A percentile compares a stretch with the other conserved stretches of the same genome.
These are phyloP conservation scores for Etia nguti DNA, from an alignment of 2,113 vertebrate species.

Conservation along the genomic window DNA sequence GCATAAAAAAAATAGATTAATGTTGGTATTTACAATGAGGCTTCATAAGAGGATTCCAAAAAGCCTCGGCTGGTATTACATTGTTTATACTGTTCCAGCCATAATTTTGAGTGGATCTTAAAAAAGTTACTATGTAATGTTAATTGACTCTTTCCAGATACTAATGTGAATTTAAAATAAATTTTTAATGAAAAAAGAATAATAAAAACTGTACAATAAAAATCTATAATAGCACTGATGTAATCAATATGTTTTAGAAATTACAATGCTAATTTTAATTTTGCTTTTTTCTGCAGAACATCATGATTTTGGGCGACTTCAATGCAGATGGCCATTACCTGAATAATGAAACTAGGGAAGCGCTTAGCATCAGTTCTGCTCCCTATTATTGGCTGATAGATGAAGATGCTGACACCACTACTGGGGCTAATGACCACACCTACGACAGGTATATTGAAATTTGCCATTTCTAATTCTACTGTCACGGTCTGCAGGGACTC, in stretches of 20 bases:
- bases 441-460: background rate
- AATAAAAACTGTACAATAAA: background rate
- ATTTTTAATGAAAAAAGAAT: background rate
- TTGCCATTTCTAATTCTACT: background rate
- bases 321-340: background rate
- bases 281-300: background rate
- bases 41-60: background rate
- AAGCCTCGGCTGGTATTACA: background rate
- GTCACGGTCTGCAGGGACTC: background rate
- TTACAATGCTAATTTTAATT: accelerated
- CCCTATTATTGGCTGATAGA: background rate
- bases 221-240: background rate
- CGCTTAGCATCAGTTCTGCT: background rate
- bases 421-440: background rate
- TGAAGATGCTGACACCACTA: background rate
- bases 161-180: accelerated
- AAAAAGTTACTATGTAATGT: background rate
- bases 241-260: background rate
- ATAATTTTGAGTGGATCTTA: accelerated
- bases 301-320: background rate
- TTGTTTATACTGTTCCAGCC: background rate
- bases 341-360: background rate
- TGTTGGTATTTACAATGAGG: background rate
- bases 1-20: background rate
- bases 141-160: accelerated